A percentile compares a stretch with the other conserved stretches of the same genome.
Conservation (phyloP, 2,888 invertebrate species). For the Plebejus anna region DNA sequence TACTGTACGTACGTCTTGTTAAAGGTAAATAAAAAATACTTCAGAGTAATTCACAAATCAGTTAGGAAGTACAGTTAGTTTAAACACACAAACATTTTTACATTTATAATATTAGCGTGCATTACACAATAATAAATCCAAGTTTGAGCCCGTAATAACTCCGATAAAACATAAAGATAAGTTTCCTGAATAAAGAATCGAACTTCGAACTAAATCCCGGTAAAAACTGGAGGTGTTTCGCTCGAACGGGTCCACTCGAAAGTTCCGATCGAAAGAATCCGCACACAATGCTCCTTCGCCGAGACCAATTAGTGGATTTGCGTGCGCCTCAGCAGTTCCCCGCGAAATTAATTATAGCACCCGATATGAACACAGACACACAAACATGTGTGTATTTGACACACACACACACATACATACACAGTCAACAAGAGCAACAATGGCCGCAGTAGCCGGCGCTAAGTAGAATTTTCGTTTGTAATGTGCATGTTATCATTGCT, state of each 20-base stretch:
- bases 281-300: neutral
- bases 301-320: slow-evolving; percentile 15
- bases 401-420: no score
- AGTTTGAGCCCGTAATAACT: no score
- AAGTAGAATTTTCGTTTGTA: neutral
- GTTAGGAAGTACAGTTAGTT: no score
- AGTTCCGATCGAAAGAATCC: slow-evolving; percentile 12
- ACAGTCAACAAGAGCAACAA: neutral
- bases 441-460: neutral
- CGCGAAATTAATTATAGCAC: neutral
- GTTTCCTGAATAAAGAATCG: neutral
- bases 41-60: no score
- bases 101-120: no score
- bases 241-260: slow-evolving; percentile 3
- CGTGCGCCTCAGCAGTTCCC: neutral
- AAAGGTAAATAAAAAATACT: no score
- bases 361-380: neutral
- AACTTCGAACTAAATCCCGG: neutral
- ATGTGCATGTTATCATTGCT: neutral
- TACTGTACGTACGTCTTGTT: no score
- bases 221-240: slow-evolving; percentile 19
- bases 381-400: no score
- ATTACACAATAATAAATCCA: no score
- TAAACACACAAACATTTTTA: no score
- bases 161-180: neutral